Base-by-base conservation (phyloP, 2,888 invertebrate genomes). In the Phyllotreta striolata region DNA sequence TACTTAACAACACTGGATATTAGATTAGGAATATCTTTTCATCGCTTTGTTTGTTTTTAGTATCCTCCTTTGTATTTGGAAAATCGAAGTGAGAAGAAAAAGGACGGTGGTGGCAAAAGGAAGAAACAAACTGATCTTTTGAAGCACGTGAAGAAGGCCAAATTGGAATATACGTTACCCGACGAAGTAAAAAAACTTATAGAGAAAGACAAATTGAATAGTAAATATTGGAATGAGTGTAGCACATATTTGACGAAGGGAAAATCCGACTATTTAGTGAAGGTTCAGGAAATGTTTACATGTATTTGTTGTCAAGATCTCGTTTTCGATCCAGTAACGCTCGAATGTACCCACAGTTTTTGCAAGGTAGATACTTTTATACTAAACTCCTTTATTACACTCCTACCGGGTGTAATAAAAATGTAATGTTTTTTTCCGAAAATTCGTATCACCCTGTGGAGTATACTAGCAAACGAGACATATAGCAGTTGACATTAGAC, bases 301-400 rank as follows among this genome's bases (percentile, higher is more conserved):
- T 94, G 94, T 75, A 88, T 91, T 54, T 91, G 91, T 72, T 94
- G 93, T 76, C 90, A 91, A 76, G 91, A 91, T 56, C 79, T 93
- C 2, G 87, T 88, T 0, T 86, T 82, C 63, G 83, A 84, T 62
- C 93, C 93, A 0, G 84, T 92, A 12, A 93, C 92, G 0, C 90
- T 91, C 0, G 82, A 85, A 0, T 93, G 93, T 73, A 79, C 82
- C 46, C 93, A 94, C 76, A 93, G 90, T 75, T 87, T 92, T 67
- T 94, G 93, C 75, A 83, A 86, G 83, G 89, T 89, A 77, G 81
- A 83, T 78, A 35, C 55, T 66, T 39, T 52, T 55, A 13, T 12
- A 3, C 14, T 38, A 34, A 10, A n/a, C 52, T 56, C n/a, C n/a
- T n/a, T n/a, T n/a, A n/a, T n/a, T n/a, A n/a, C n/a, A n/a, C n/a